Base-by-base conservation (phyloP, 2,888 invertebrate species). In the Heterodera filipjevi region DNA sequence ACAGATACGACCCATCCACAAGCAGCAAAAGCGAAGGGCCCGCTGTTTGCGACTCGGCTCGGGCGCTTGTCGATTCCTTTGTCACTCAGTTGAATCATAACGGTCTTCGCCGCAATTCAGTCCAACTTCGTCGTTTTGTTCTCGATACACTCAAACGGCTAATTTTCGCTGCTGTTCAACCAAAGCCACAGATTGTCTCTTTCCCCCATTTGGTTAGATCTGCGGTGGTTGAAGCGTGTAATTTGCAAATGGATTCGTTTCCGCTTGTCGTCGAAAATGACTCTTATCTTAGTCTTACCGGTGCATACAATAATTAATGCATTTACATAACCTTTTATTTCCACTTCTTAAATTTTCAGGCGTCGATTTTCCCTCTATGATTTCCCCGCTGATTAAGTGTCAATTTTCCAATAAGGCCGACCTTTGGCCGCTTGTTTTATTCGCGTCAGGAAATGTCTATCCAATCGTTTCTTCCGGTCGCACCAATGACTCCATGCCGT, bases 221-320 rank as follows among this genome's bases (percentile, higher is more conserved):
- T 5, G 68, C 68, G 68, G 68, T 68, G 35, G 33, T 68, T 1
- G 68, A 68, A 22, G 68, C 68, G 33, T 68, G 68, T 35, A 68
- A 68, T 35, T 35, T 68, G 35, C 8, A 33, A 5, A 33, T 68
- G 35, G 35, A 68, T 8, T 19, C 19, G 8, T 68, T 68, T 68
- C 68, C 68, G 35, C 68, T 68, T 1, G 68, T 68, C 32, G 68
- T 68, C 3, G 68, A 68, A 35, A 19, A 19, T 22, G 68, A 68
- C 19, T 68, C 68, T 2, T 35, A 32, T 35, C 5, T 68, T 33
- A 68, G 68, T 19, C 68, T 68, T 32, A 22, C 35, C 16, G 68
- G 68, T 68, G 32, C 10, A 14, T 27, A 10, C 39, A 10, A 12
- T 10, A 39, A 39, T 6, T 39, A 10, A n/a, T 39, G 3, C 10